phyloP scores from a whole-genome alignment of 2,113 vertebrate species.

The Prochilodus magdalenae region DNA sequence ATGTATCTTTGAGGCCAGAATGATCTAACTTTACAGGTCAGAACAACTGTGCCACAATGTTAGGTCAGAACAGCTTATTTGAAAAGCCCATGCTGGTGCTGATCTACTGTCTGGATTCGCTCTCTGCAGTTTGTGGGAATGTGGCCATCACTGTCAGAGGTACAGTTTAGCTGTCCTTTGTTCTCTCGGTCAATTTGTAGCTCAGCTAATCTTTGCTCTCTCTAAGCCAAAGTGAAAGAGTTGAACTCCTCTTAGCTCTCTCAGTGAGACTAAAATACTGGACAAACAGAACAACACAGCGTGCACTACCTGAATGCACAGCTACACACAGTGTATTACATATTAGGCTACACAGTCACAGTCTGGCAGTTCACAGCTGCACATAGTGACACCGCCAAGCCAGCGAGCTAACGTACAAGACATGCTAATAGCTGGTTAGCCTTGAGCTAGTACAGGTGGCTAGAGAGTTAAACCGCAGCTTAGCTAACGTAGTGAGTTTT shows the following conservation, averaged over 20 bases:
- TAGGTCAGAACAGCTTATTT: not conserved
- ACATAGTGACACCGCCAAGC: not conserved
- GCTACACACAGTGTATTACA: no score
- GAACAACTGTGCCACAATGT: no score
- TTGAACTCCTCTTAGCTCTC: no score
- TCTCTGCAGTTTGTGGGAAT: not conserved
- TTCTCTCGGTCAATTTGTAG: not conserved
- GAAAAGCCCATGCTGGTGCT: not conserved
- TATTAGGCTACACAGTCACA: not conserved
- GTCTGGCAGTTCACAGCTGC: not conserved
- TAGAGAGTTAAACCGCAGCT: conserved; percentile 15
- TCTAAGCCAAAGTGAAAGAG: no score
- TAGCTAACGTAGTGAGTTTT: not conserved
- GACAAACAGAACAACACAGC: no score
- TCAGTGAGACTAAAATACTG: not conserved
- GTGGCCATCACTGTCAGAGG: not conserved
- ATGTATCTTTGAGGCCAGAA: not conserved
- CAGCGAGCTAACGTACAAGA: not conserved
- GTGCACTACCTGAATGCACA: no score
- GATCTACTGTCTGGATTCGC: not conserved
- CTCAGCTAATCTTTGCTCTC: no score
- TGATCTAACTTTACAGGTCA: no score
- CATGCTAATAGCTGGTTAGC: conserved; percentile 28
- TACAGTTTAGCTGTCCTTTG: not conserved
- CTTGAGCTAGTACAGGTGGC: not conserved